Conservation (phyloP, 2,797 vertebrate genomes). For the Gallinago solitaria region DNA sequence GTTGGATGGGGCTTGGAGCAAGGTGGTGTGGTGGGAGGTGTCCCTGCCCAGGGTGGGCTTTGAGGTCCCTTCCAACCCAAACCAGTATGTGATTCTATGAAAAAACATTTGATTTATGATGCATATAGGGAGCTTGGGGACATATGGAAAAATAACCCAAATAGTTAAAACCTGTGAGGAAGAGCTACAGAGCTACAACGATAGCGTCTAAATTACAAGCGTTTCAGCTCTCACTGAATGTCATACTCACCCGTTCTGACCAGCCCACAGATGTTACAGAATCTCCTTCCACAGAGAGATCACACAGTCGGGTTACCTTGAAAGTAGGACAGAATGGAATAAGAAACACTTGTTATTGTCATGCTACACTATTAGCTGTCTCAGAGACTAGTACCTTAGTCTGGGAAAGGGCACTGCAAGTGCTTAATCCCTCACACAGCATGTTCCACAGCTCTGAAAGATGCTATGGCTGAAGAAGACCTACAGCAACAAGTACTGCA, state of each 20-base stretch:
- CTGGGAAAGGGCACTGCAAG: neutral
- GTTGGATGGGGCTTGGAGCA: neutral
- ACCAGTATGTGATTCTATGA: neutral
- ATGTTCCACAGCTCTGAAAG: neutral
- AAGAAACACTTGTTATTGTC: neutral
- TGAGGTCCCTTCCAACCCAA: neutral
- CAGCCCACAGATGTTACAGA: constrained; percentile 98
- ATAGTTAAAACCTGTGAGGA: neutral
- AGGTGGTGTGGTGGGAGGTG: neutral
- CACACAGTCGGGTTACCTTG: constrained; percentile 95
- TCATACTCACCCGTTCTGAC: constrained; percentile 92
- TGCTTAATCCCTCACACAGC: neutral
- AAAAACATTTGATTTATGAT: neutral
- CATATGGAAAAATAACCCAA: neutral
- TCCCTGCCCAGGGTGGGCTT: neutral
- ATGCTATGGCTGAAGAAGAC: neutral
- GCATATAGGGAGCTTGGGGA: neutral
- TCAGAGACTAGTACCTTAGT: neutral
- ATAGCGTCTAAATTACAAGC: rapidly evolving
- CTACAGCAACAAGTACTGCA: neutral
- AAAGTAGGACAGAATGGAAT: neutral
- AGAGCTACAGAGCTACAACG: neutral
- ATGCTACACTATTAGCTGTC: neutral
- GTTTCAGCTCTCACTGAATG: neutral
- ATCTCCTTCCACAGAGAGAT: constrained; percentile 97